phyloP scores from a whole-genome alignment of 2,797 vertebrate genomes.

The Trematocara caparti region DNA sequence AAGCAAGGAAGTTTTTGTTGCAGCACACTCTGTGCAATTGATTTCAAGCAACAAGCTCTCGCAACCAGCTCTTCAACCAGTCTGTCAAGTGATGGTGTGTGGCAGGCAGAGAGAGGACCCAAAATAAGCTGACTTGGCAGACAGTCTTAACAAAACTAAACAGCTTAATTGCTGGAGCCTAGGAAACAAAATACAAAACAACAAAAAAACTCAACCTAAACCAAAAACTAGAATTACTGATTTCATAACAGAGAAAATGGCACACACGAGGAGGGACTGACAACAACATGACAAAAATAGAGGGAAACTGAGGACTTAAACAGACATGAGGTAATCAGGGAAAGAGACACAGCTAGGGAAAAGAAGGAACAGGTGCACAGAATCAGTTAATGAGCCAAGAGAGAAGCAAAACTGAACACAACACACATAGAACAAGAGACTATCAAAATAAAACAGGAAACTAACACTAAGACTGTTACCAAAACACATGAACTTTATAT shows the following conservation, averaged over 20 bases:
- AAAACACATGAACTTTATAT: neutral
- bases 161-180: neutral
- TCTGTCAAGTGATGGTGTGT: neutral
- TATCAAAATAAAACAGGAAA: neutral
- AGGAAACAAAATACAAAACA: neutral
- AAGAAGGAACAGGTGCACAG: neutral
- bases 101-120: neutral
- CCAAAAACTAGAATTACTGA: neutral
- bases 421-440: neutral
- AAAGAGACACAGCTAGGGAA: neutral
- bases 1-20: neutral
- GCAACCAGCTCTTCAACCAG: neutral
- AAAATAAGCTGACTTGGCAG: neutral
- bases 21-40: neutral
- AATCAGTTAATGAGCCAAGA: neutral
- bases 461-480: neutral
- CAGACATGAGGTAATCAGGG: neutral
- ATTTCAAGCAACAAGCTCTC: neutral
- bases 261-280: neutral
- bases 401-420: neutral
- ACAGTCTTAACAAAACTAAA: neutral
- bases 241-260: neutral
- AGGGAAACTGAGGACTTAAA: neutral
- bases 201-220: neutral
- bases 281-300: accelerated